Conservation (phyloP, 2,113 vertebrate species). For the Anoura caudifer region DNA sequence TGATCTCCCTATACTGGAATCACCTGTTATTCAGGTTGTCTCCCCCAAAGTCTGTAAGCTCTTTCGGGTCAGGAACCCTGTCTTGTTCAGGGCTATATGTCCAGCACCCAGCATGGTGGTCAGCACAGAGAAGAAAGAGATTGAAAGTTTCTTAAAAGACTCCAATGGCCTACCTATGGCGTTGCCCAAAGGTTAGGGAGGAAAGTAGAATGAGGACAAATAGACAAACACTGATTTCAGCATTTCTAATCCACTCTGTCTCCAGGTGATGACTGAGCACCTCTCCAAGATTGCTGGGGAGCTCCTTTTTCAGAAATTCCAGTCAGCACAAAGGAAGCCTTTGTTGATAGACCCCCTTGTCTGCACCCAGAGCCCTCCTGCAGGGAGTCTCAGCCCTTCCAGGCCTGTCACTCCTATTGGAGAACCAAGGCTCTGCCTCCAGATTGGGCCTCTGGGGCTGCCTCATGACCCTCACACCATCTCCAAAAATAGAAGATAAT, state of each 20-base stretch:
- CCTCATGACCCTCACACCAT: constrained; percentile 47
- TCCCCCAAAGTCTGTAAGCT: neutral
- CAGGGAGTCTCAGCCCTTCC: neutral
- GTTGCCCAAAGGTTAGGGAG: neutral
- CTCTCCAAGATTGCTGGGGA: neutral
- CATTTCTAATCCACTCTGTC: neutral
- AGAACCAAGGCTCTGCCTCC: constrained; percentile 7
- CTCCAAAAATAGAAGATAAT: constrained; percentile 36
- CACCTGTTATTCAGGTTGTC: neutral
- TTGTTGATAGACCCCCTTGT: constrained; percentile 4
- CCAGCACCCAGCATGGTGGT: neutral
- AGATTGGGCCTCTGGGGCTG: neutral
- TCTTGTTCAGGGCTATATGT: neutral
- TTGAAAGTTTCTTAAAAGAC: neutral
- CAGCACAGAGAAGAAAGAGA: neutral
- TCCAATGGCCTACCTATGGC: neutral
- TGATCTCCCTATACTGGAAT: neutral
- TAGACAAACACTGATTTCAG: constrained; percentile 8
- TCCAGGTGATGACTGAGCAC: neutral
- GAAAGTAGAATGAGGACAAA: neutral
- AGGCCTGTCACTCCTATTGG: neutral
- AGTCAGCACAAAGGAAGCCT: constrained; percentile 52
- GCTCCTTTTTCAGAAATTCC: constrained; percentile 35
- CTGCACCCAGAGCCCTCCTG: neutral
- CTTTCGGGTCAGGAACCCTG: neutral